phyloP scores from a whole-genome alignment of 37 sponge, comb jelly and placozoan genomes.

The Beroe forskalii region DNA sequence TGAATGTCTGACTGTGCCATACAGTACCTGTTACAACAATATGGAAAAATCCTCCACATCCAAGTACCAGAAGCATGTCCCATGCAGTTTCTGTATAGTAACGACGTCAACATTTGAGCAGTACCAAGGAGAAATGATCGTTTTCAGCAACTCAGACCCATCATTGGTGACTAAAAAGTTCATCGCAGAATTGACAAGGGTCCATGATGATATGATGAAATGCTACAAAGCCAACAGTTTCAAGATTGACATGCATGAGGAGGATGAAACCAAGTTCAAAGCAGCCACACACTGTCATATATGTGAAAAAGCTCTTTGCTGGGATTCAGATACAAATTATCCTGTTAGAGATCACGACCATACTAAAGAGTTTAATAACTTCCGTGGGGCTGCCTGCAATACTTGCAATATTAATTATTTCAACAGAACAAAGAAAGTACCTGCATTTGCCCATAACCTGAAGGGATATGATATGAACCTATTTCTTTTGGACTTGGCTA shows the following conservation, averaged over 20 bases:
- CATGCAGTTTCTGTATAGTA: constrained; percentile 3
- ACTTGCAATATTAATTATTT: constrained; percentile 25
- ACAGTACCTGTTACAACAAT: background rate
- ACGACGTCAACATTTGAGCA: background rate
- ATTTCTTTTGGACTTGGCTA: background rate
- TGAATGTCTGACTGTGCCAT: constrained; percentile 47
- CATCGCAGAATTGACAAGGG: background rate
- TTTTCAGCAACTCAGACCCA: background rate
- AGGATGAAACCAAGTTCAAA: constrained; percentile 12
- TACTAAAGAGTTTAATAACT: background rate
- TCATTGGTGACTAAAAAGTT: background rate
- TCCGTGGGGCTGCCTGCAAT: constrained; percentile 47
- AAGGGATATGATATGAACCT: constrained; percentile 34
- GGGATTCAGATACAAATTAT: constrained; percentile 6
- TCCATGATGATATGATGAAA: constrained; percentile 40
- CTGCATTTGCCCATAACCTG: constrained; percentile 49
- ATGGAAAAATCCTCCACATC: background rate
- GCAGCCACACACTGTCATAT: background rate
- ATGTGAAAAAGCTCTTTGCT: background rate
- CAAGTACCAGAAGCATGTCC: constrained; percentile 8
- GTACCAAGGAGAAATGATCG: background rate
- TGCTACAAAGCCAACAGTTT: background rate
- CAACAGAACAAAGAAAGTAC: constrained; percentile 36
- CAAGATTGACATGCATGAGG: background rate
- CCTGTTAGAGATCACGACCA: constrained; percentile 53